Conservation (phyloP, 2,113 vertebrate genomes). For the Mormoops blainvillei region DNA sequence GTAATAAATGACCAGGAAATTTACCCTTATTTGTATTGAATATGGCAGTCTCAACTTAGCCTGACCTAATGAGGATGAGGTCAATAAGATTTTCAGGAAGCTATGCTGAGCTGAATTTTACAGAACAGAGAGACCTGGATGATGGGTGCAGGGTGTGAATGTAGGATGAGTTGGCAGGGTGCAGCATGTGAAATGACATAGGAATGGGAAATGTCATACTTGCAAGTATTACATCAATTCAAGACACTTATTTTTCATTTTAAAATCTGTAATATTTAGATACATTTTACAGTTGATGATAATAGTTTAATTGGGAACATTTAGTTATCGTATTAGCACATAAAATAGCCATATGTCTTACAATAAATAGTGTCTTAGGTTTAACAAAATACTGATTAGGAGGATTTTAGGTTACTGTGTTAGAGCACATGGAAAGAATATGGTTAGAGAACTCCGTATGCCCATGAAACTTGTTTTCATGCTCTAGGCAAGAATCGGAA, state of each 20-base stretch:
- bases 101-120: background rate
- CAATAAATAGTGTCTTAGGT: background rate
- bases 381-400: background rate
- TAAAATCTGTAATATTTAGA: background rate
- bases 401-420: background rate
- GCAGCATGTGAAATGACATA: accelerated
- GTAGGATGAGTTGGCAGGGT: accelerated
- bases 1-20: background rate
- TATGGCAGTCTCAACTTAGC: background rate
- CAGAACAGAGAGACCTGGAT: background rate
- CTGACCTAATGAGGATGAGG: background rate
- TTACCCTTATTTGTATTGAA: background rate
- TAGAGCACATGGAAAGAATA: accelerated
- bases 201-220: background rate
- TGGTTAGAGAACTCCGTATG: background rate
- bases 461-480: background rate
- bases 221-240: background rate
- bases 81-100: background rate
- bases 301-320: background rate
- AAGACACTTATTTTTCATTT: background rate
- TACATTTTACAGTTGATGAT: background rate
- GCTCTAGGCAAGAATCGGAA: background rate
- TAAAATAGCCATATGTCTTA: background rate
- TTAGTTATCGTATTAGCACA: background rate
- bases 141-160: accelerated